Conservation (phyloP, 2,113 vertebrate species). For the Phalacrocorax carbo region DNA sequence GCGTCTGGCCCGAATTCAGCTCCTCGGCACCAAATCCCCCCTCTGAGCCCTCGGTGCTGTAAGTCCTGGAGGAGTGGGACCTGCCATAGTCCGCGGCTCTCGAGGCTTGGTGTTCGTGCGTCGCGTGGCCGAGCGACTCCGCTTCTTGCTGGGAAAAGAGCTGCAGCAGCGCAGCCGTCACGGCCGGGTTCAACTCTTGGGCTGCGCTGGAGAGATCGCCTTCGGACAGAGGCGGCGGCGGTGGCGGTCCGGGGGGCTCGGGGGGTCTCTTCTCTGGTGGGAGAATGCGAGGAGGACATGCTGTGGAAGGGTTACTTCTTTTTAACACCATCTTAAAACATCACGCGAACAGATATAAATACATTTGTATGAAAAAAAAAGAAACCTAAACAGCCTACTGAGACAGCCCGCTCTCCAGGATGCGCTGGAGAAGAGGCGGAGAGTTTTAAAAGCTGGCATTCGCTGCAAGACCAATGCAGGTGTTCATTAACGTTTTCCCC, state of each 20-base stretch:
- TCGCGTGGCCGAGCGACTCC: conserved; percentile 70
- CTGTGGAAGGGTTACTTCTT: conserved; percentile 83
- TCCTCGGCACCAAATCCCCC: conserved; percentile 75
- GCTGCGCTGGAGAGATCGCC: conserved; percentile 66
- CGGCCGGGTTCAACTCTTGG: conserved; percentile 85
- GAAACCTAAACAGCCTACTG: neutral
- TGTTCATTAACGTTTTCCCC: neutral
- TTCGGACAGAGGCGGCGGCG: conserved; percentile 70
- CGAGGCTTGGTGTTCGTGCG: conserved; percentile 65
- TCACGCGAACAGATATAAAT: conserved; percentile 51
- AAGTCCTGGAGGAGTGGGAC: conserved; percentile 75
- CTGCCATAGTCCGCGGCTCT: conserved; percentile 65
- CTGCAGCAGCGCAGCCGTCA: conserved; percentile 91
- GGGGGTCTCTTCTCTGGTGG: conserved; percentile 89
- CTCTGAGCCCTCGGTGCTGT: conserved; percentile 70
- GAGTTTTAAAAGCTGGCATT: neutral
- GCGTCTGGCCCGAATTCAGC: conserved; percentile 68
- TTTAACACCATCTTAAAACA: conserved; percentile 78
- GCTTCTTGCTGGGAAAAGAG: conserved; percentile 90
- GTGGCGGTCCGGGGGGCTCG: conserved; percentile 79
- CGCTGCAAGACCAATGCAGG: neutral
- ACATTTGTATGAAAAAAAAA: neutral
- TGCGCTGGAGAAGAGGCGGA: neutral
- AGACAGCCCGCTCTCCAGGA: neutral
- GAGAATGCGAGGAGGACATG: conserved; percentile 80